These are phyloP conservation scores for Bungarus multicinctus DNA, from an alignment of 2,113 vertebrate genomes.

Conservation along the genomic window DNA sequence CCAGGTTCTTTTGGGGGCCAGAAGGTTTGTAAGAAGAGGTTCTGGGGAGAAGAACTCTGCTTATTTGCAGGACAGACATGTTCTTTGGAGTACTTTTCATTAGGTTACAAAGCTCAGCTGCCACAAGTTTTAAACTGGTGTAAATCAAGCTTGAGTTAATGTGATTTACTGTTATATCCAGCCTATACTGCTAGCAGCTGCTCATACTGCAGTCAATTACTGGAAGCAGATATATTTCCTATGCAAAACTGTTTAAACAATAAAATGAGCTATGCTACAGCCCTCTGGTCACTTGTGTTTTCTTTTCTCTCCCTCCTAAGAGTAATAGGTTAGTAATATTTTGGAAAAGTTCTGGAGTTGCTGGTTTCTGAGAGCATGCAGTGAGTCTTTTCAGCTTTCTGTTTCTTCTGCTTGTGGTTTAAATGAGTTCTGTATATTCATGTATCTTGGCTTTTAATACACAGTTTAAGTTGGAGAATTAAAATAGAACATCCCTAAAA, in stretches of 20 bases:
- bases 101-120: conserved; percentile 87
- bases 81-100: conserved; percentile 78
- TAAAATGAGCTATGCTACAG: conserved; percentile 99
- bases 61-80: conserved; percentile 73
- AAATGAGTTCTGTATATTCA: neutral
- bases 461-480: neutral
- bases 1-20: conserved; percentile 59
- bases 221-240: conserved; percentile 99
- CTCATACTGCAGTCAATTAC: conserved; percentile 99
- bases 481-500: neutral
- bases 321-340: neutral
- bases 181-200: conserved; percentile 99
- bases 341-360: conserved; percentile 35
- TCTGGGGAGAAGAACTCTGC: conserved; percentile 65
- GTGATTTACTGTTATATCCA: conserved; percentile 99
- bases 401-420: neutral
- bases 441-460: neutral
- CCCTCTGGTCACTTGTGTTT: conserved; percentile 60
- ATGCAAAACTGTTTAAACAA: conserved; percentile 99
- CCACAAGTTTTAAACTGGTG: conserved; percentile 99
- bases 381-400: neutral
- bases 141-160: conserved; percentile 99
- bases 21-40: conserved; percentile 67
- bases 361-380: neutral
- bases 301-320: conserved; percentile 29